Evolutionary conservation across 2,888 invertebrate species (phyloP), one percentile per base, ranked within the genome.

Genomic region (Epistrophella euchroma): DNA sequence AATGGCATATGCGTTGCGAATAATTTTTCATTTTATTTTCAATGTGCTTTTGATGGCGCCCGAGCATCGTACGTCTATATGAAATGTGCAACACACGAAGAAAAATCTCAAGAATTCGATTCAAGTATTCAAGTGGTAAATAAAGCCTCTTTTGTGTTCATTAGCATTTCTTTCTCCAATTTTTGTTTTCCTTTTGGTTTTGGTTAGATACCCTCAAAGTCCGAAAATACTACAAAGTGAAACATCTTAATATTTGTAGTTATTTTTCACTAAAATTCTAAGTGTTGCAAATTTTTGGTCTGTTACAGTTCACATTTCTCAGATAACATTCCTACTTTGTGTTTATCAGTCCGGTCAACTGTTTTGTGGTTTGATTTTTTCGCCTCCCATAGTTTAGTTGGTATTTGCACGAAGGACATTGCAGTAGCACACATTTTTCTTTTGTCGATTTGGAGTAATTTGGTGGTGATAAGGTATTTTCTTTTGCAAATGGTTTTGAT

Each of bases 241-340:
- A 32, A 19, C 10, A 47, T 47, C 45, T 47, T 4, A 19, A 19
- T 50, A 6, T 13, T 22, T 22, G 11, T 4, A 11, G 4, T 19
- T 50, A 19, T 5, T 50, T 19, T 11, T 11, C 4, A 0, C 4
- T 13, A 1, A 5, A 50, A 5, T 50, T 50, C 47, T 11, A 50
- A 10, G 47, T 50, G 22, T 50, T 50, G 5, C 19, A 4, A 4
- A 50, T 50, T 50, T 50, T 50, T 50, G 13, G 5, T 13, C 1
- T 5, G 47, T 22, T 50, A 22, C 19, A 22, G 4, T 50, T 50
- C 19, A 50, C 47, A 50, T 50, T 50, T 50, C 47, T 22, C 13
- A 22, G 10, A 50, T 22, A 11, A 50, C 47, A 50, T 50, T 50
- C 47, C 22, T 50, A 11, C 47, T 50, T 50, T 50, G 22, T 50